Conservation (phyloP, 2,113 vertebrate species). For the Mastomys natalensis region DNA sequence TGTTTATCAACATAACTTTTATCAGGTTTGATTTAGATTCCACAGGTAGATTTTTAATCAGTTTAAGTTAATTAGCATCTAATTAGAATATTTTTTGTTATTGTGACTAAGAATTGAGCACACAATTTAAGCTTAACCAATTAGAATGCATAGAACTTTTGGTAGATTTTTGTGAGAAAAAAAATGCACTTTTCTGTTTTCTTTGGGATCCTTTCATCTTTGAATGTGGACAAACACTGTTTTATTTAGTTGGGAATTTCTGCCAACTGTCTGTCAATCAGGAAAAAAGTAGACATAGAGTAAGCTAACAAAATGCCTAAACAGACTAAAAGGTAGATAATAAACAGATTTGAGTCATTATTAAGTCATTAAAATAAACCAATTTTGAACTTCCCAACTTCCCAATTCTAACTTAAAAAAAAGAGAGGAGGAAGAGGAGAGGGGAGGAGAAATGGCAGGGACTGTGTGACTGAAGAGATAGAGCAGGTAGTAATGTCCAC, state of each 20-base stretch:
- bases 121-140: neutral
- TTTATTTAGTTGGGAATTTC: neutral
- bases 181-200: neutral
- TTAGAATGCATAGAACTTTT: slow-evolving; percentile 14
- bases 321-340: neutral
- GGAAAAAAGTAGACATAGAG: slow-evolving; percentile 4
- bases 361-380: neutral
- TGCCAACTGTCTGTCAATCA: neutral
- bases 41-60: neutral
- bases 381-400: slow-evolving; percentile 44
- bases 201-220: neutral
- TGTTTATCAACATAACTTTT: neutral
- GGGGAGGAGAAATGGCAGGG: neutral
- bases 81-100: neutral
- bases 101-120: neutral
- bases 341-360: neutral
- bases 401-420: neutral
- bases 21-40: neutral
- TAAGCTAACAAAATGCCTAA: neutral
- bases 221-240: neutral
- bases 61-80: neutral
- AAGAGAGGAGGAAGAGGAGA: neutral
- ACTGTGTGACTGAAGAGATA: too few relatives aligned
- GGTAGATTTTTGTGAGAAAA: neutral
- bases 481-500: neutral